Conservation (phyloP, 2,113 vertebrate species). For the Vireo altiloquus region DNA sequence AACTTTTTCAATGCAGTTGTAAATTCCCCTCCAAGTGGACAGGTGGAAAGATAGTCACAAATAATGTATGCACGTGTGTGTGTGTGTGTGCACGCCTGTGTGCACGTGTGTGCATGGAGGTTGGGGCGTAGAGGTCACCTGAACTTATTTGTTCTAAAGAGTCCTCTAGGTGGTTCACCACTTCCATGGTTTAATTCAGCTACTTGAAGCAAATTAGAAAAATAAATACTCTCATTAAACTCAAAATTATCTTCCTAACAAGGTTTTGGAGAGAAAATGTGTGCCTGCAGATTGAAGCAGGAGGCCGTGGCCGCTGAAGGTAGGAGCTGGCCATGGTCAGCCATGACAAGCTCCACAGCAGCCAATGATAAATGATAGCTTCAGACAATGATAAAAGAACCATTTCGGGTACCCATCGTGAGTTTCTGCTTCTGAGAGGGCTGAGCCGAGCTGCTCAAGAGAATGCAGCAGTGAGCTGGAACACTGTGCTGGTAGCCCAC, state of each 20-base stretch:
- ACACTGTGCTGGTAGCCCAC: accelerated
- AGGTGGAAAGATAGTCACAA: constrained; percentile 81
- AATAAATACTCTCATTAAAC: not conserved
- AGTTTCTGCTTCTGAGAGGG: not conserved
- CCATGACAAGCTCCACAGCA: not conserved
- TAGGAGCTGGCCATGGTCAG: not conserved
- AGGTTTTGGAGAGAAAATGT: not conserved
- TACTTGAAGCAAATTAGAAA: constrained; percentile 10
- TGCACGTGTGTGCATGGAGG: accelerated
- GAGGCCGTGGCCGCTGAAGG: not conserved
- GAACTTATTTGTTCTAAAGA: not conserved
- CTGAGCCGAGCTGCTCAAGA: not conserved
- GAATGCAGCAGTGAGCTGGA: not conserved
- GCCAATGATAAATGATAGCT: too few relatives aligned
- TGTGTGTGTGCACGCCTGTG: accelerated
- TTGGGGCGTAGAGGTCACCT: not conserved
- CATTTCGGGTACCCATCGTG: not conserved
- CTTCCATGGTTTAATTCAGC: constrained; percentile 50
- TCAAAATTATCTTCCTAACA: not conserved
- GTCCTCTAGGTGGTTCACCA: not conserved
- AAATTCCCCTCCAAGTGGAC: constrained; percentile 77
- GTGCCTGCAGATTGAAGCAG: not conserved
- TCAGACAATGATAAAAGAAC: not conserved
- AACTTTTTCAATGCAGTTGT: constrained; percentile 78
- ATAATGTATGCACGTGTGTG: not conserved